These are phyloP conservation scores for Sebastiscus tertius DNA, from an alignment of 2,797 vertebrate species.

Conservation along the genomic window DNA sequence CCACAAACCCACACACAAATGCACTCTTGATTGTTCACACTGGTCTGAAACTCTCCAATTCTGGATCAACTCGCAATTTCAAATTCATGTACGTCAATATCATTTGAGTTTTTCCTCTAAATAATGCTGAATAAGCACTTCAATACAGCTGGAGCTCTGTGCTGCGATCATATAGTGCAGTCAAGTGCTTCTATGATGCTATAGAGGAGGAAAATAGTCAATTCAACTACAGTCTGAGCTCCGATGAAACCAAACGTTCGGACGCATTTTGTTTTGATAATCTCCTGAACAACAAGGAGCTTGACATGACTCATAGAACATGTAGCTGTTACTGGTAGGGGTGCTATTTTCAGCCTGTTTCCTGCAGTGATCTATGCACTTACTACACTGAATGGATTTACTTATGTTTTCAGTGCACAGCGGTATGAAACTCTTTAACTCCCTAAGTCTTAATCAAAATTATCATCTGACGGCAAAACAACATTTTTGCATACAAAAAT, in stretches of 20 bases:
- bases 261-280: conserved; percentile 37
- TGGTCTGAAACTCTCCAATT: not conserved
- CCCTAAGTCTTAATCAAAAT: not conserved
- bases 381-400: conserved; percentile 12
- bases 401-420: conserved; percentile 1
- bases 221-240: conserved; percentile 24
- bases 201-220: not conserved
- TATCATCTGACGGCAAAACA: not conserved
- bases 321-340: conserved; percentile 52
- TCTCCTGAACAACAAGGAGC: conserved; percentile 37
- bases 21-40: too few relatives aligned
- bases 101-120: not conserved
- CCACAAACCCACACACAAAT: not conserved
- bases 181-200: not conserved
- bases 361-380: conserved; percentile 1
- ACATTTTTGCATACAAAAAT: not conserved
- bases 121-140: not conserved
- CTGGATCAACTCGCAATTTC: not conserved
- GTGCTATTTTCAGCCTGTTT: conserved; percentile 52
- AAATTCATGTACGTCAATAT: not conserved
- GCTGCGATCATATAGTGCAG: not conserved
- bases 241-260: not conserved
- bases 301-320: conserved; percentile 57
- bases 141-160: not conserved
- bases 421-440: not conserved